Conservation (phyloP, 1,140 invertebrate species). For the Phenacoccus solenopsis region DNA sequence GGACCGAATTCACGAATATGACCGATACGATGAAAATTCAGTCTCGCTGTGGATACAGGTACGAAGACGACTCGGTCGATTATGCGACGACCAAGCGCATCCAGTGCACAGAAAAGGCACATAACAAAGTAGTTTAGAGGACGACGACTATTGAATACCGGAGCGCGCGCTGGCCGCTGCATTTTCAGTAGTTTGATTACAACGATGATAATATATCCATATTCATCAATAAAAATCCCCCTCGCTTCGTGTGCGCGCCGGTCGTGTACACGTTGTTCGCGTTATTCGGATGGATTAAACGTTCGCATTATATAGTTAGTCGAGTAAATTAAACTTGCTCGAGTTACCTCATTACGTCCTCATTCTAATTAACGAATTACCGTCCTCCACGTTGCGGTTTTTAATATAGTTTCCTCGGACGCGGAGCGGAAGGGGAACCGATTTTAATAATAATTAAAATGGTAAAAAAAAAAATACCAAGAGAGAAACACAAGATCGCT, state of each 20-base stretch:
- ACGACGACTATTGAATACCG: not conserved
- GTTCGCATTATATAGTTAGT: too few relatives aligned
- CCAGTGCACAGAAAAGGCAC: not conserved
- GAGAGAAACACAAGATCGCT: not conserved
- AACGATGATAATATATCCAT: not conserved
- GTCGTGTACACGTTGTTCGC: too few relatives aligned
- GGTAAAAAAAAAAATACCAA: not conserved
- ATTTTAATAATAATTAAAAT: slow-evolving; percentile 18
- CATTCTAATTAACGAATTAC: not conserved
- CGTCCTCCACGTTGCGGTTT: not conserved
- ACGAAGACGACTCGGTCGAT: too few relatives aligned
- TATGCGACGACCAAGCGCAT: not conserved
- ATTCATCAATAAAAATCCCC: slow-evolving; percentile 4
- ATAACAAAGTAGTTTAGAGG: not conserved
- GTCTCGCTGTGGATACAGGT: too few relatives aligned
- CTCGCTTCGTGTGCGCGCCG: too few relatives aligned
- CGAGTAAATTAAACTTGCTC: not conserved
- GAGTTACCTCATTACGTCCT: not conserved
- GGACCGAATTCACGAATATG: not conserved
- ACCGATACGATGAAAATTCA: not conserved
- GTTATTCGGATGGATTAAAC: not conserved
- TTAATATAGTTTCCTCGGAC: not conserved
- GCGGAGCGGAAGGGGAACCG: not conserved
- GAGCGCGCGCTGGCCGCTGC: not conserved
- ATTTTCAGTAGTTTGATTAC: slow-evolving; percentile 2